Percentiles rank a stretch among this genome's conserved stretches.
Evolutionary conservation across 2,888 invertebrate species (phyloP).

Genomic region (Troglohyphantes excavatus): DNA sequence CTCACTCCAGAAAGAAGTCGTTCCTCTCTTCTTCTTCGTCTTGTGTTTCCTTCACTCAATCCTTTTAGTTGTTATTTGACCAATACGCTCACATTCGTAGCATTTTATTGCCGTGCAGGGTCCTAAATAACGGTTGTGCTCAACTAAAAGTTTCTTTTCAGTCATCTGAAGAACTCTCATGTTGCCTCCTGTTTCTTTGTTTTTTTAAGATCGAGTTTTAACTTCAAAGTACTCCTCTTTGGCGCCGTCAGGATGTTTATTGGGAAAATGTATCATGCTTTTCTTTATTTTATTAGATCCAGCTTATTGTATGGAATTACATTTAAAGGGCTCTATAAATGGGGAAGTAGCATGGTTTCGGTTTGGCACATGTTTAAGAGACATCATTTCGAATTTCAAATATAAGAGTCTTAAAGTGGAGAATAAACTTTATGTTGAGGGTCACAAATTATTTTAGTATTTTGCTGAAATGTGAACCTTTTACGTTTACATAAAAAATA

Average conservation of each 20-base stretch:
- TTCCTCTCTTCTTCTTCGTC: neutral
- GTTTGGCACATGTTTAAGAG: no score
- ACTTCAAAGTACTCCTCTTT: constrained; percentile 33
- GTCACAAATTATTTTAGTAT: no score
- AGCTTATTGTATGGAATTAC: neutral
- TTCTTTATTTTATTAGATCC: neutral
- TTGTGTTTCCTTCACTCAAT: constrained; percentile 24
- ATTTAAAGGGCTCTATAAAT: neutral
- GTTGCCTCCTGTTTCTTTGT: constrained; percentile 20
- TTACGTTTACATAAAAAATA: no score
- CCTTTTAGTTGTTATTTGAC: constrained; percentile 59
- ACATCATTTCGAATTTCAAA: no score
- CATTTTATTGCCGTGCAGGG: constrained; percentile 53
- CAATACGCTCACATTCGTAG: constrained; percentile 43
- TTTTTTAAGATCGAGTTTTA: constrained; percentile 49
- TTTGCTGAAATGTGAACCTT: neutral
- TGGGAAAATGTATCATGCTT: neutral
- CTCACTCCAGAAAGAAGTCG: constrained; percentile 18
- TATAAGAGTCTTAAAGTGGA: no score
- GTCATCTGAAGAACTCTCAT: constrained; percentile 42
- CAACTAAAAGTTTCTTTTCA: constrained; percentile 51
- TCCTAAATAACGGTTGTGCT: constrained; percentile 56
- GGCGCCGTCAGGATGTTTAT: neutral
- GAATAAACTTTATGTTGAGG: no score
- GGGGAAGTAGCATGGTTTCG: no score